A percentile compares a stretch with the other conserved stretches of the same genome.
Conservation (phyloP, 2,888 invertebrate genomes). For the Aphidius colemani region DNA sequence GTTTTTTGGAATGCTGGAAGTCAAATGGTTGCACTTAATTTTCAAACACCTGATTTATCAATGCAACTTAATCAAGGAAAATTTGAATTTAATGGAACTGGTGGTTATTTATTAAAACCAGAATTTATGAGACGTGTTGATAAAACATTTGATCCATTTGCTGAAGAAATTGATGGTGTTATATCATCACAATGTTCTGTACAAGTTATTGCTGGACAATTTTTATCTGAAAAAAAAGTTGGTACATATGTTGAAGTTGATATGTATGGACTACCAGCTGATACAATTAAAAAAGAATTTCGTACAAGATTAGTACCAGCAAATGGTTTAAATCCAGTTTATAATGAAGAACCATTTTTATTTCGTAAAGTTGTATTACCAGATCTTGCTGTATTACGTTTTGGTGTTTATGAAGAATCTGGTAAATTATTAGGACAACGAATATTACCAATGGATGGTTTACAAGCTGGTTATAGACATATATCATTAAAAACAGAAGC, state of each 20-base stretch:
- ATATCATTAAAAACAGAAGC: conserved; percentile 73
- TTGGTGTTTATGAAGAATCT: conserved; percentile 74
- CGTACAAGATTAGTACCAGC: conserved; percentile 69
- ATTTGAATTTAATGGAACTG: conserved; percentile 74
- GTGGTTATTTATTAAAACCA: conserved; percentile 72
- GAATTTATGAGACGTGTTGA: conserved; percentile 76
- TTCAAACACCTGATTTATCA: conserved; percentile 72
- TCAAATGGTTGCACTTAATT: conserved; percentile 75
- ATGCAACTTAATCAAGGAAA: conserved; percentile 78
- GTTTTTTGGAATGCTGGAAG: conserved; percentile 79
- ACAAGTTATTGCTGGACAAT: conserved; percentile 71
- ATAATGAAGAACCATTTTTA: conserved; percentile 73
- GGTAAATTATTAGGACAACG: conserved; percentile 73
- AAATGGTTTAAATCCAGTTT: conserved; percentile 74
- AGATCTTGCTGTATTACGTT: conserved; percentile 71
- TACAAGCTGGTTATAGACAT: conserved; percentile 73
- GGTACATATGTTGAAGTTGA: conserved; percentile 78
- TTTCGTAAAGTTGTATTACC: conserved; percentile 75
- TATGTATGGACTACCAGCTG: conserved; percentile 76
- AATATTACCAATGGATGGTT: conserved; percentile 72
- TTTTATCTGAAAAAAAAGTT: conserved; percentile 72
- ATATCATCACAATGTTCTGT: conserved; percentile 74
- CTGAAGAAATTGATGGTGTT: conserved; percentile 76
- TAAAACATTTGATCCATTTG: conserved; percentile 72
- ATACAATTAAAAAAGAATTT: conserved; percentile 74